A percentile compares a stretch with the other conserved stretches of the same genome.
Evolutionary conservation across 53 echinoderm and acorn worm genomes (phyloP).

Genomic region (Paracentrotus lividus): DNA sequence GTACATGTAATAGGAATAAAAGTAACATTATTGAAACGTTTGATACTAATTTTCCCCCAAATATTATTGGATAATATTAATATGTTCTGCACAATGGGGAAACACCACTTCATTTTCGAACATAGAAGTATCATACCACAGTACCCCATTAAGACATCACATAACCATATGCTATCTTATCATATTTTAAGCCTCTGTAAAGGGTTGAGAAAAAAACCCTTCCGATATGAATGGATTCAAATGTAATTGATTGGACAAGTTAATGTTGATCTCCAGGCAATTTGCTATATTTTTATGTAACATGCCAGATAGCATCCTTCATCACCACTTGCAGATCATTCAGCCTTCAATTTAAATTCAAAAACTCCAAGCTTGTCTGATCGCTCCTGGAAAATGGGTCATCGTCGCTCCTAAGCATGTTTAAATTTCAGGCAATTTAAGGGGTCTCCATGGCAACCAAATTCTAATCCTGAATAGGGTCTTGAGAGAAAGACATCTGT

Average conservation of each 20-base stretch:
- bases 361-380: constrained; percentile 4
- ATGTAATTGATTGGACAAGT: not conserved
- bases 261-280: not conserved
- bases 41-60: too few species aligned
- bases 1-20: too few species aligned
- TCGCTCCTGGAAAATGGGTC: not conserved
- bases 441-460: constrained; percentile 6
- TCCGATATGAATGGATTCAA: not conserved
- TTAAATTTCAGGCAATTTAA: not conserved
- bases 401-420: not conserved
- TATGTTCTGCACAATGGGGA: not conserved
- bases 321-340: not conserved
- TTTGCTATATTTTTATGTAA: not conserved
- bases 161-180: not conserved
- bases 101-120: not conserved
- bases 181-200: not conserved
- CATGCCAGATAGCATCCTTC: not conserved
- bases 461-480: not conserved
- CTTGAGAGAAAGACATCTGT: not conserved
- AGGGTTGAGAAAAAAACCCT: not conserved
- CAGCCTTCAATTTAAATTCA: not conserved
- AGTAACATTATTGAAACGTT: too few species aligned
- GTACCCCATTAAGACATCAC: not conserved
- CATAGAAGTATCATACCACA: not conserved
- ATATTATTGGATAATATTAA: too few species aligned